Conservation (phyloP, 2,113 vertebrate species). For the Oophaga pumilio region DNA sequence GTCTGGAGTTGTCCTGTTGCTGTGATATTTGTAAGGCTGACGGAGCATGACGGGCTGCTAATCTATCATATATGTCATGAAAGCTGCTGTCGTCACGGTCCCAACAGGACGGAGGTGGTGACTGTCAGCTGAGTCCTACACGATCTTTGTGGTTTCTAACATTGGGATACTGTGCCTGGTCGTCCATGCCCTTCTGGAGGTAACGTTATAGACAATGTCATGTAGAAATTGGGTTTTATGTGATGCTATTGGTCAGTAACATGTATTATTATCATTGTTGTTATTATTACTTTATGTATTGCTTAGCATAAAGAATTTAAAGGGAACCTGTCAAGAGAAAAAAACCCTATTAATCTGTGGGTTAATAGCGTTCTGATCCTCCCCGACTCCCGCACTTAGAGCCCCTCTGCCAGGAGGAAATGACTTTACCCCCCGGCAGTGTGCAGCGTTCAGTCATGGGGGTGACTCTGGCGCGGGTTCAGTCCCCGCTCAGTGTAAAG, state of each 20-base stretch:
- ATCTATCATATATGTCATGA: slow-evolving; percentile 37
- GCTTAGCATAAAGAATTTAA: not conserved
- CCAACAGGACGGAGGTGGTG: slow-evolving; percentile 11
- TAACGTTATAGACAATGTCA: not conserved
- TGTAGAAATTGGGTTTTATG: not conserved
- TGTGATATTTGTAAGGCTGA: slow-evolving; percentile 17
- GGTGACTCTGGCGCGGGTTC: no score
- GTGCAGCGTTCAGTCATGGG: no score
- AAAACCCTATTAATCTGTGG: no score
- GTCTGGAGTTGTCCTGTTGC: not conserved
- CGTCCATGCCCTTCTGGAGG: not conserved
- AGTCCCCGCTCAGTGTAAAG: no score
- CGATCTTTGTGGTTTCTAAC: not conserved
- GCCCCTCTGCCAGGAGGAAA: no score
- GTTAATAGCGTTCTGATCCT: no score
- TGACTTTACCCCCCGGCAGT: no score
- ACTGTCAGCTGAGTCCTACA: slow-evolving; percentile 9
- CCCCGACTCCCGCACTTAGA: no score
- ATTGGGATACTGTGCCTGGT: not conserved
- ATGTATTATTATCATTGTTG: not conserved
- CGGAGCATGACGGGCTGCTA: not conserved
- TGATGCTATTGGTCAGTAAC: not conserved
- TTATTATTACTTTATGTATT: not conserved
- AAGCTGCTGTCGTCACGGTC: slow-evolving; percentile 44
- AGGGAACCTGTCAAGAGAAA: no score